These are phyloP conservation scores for Gorsachius goisagi DNA, from an alignment of 2,113 vertebrate genomes.

Conservation along the genomic window DNA sequence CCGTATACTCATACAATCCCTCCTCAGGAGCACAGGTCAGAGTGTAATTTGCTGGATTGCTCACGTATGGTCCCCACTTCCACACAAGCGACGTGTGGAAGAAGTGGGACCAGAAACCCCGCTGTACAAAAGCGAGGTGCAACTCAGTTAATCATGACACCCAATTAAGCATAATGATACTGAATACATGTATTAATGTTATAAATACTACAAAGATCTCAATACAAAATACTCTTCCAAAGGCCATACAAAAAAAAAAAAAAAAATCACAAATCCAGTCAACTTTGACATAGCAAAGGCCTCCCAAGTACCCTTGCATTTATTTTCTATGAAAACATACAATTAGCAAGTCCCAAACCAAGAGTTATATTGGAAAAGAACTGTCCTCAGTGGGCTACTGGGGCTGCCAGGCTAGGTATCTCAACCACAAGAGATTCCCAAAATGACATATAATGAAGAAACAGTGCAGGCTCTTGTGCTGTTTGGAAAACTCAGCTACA, in stretches of 20 bases:
- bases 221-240: not conserved
- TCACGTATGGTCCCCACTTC: not conserved
- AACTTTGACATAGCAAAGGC: not conserved
- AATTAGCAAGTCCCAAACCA: not conserved
- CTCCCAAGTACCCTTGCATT: not conserved
- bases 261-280: not conserved
- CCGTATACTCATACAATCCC: not conserved
- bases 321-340: not conserved
- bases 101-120: not conserved
- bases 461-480: not conserved
- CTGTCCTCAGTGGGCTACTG: not conserved
- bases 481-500: not conserved
- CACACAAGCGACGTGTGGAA: not conserved
- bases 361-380: not conserved
- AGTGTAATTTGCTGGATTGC: not conserved
- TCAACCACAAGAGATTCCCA: not conserved
- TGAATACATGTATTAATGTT: not conserved
- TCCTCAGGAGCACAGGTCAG: not conserved
- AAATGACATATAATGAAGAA: not conserved
- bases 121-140: not conserved
- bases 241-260: not conserved
- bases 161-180: not conserved
- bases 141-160: not conserved
- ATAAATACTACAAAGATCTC: not conserved
- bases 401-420: not conserved